Evolutionary conservation across 2,113 vertebrate genomes (phyloP).

Genomic region (Nesoenas mayeri): DNA sequence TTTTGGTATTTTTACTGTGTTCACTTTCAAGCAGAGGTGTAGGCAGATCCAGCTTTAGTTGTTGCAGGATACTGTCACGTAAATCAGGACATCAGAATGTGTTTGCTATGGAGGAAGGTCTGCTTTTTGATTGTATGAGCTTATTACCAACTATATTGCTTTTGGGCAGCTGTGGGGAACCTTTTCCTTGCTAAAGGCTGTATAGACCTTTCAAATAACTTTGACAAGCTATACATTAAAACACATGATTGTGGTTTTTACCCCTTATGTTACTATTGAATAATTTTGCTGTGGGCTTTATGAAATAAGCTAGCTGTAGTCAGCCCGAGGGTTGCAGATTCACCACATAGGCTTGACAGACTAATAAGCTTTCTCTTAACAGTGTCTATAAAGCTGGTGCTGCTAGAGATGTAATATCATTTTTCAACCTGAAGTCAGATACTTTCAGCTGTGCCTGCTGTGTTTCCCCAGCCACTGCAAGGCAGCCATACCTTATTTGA

Average conservation of each 20-base stretch:
- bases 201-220: background rate
- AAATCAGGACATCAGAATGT: background rate
- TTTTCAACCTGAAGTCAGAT: background rate
- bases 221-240: conserved; percentile 8
- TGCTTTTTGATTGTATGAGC: conserved; percentile 21
- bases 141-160: conserved; percentile 15
- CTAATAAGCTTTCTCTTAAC: conserved; percentile 29
- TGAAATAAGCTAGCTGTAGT: background rate
- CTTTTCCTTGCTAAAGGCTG: conserved; percentile 25
- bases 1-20: background rate
- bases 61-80: background rate
- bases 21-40: conserved; percentile 9
- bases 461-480: background rate
- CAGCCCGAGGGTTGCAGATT: background rate
- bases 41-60: background rate
- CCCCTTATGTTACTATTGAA: background rate
- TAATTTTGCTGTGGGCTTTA: conserved; percentile 32
- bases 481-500: background rate
- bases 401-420: background rate
- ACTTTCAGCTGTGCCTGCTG: background rate
- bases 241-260: background rate
- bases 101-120: background rate
- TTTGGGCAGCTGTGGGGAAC: background rate
- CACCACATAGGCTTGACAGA: background rate
- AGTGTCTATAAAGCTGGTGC: conserved; percentile 8